Evolutionary conservation across 2,888 invertebrate genomes (phyloP), one percentile per base, ranked within the genome.

Genomic region (Eugnorisma glareosa): DNA sequence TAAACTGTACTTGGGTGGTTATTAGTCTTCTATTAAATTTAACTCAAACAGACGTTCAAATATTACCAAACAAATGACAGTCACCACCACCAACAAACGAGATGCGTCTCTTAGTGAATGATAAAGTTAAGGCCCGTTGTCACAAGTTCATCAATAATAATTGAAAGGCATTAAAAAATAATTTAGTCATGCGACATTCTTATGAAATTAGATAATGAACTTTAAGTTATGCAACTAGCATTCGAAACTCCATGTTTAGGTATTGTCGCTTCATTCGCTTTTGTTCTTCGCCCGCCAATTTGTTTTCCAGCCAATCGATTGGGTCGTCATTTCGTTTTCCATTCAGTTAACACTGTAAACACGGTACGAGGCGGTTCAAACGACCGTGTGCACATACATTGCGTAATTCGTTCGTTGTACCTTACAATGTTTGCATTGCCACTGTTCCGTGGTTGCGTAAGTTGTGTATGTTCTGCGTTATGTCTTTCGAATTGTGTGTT

Each of bases 321-420:
- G 66, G 63, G 73, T 85, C 79, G 81, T 80, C 83, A 81, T 86
- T 85, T 81, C 48, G 85, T 75, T 87, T 82, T 79, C 81, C 77
- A 83, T 87, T 83, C 70, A 79, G 80, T 84, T 81, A 82, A 75
- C 78, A 79, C 35, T 83, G 81, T 82, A 86, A 87, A 89, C 82
- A 87, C 69, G 71, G 51, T 66, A 48, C 54, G 64, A 81, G 75
- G 75, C 69, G 77, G 75, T 64, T 31, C 70, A 72, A 72, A 78
- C 78, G 82, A 68, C 54, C 67, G 51, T 68, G 64, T 64, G 67
- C 67, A 81, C 75, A 67, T 75, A 77, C 78, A 83, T 61, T 82
- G 73, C 83, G 86, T 77, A 85, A 68, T 82, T 82, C 31, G 77
- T 86, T 75, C 79, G 43, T 63, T 78, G 76, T 83, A 57, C 61